Evolutionary conservation across 1,140 invertebrate genomes (phyloP).

Genomic region (Nomia melanderi): DNA sequence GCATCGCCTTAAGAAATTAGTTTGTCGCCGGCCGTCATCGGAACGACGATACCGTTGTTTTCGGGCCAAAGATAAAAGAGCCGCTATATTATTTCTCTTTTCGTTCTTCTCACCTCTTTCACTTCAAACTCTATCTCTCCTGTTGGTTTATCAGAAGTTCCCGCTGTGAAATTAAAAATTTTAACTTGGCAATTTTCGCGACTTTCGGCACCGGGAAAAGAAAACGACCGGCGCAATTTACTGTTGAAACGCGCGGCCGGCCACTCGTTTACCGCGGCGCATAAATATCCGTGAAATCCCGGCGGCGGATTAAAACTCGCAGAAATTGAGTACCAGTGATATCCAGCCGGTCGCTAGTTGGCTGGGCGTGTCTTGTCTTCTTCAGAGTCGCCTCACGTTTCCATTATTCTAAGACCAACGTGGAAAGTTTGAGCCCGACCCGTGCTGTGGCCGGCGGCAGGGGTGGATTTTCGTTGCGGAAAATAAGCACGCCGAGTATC

Average conservation of each 20-base stretch:
- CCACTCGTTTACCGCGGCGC: not conserved
- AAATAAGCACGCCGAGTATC: constrained; percentile 19
- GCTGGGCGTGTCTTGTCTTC: constrained; percentile 45
- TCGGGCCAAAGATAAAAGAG: too few relatives aligned
- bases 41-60: constrained; percentile 6
- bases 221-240: constrained; percentile 36
- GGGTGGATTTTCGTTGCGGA: constrained; percentile 27
- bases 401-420: constrained; percentile 61
- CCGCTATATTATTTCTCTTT: not conserved
- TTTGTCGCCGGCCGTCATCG: constrained; percentile 34
- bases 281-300: constrained; percentile 48
- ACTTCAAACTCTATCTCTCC: not conserved
- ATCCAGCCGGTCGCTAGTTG: constrained; percentile 33
- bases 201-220: constrained; percentile 18
- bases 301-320: constrained; percentile 41
- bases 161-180: not conserved
- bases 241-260: not conserved
- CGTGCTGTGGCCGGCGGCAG: not conserved
- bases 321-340: constrained; percentile 42
- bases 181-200: constrained; percentile 11
- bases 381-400: constrained; percentile 63
- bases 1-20: constrained; percentile 63
- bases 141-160: not conserved
- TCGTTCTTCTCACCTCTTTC: not conserved
- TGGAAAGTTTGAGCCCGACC: constrained; percentile 50